Base-by-base conservation (phyloP, 2,113 vertebrate species). In the Genyomyrus donnyi region DNA sequence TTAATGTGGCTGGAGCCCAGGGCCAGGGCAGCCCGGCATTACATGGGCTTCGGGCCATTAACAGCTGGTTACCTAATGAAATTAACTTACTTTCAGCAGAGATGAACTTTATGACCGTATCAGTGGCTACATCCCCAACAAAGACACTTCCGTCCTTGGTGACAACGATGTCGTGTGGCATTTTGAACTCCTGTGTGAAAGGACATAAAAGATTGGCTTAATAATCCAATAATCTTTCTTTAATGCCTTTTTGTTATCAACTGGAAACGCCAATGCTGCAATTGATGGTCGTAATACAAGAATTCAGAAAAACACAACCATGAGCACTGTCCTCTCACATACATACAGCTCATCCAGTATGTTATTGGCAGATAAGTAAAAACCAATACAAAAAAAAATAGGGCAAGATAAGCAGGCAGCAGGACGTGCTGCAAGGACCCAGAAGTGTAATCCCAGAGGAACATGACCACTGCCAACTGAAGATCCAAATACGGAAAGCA, bases 161-260 rank as follows among this genome's bases (percentile, higher is more conserved):
- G 1, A 95, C 97, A 8, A 96, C 95, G 0, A 99, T 93, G 91
- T 99, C 98, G 27, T 99, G 98, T 83, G 98, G 98, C 97, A 99
- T 97, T 92, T 96, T 94, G 90, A 99, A 99, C 53, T 93, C 95
- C 98, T 99, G 95, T 21, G 88, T n/a, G 42, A 27, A 89, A 52
- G 10, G 19, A 56, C 21, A 83, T 21, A 58, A n/a, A 31, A 19
- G 6, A 53, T 45, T 21, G 42, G 4, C n/a, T 17, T 35, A n/a
- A 17, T 52, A 52, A 35, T 87, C 49, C 4, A 27, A n/a, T 21
- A 24, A 85, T 42, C 39, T 42, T 42, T 42, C 39, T 70, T 31
- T 70, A 31, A 70, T 70, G 4, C 74, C 35, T 80, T 80, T 80
- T 42, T 39, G 39, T 39, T 42, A 80, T 80, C 35, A 80, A 39